These are phyloP conservation scores for Tanypteryx hageni DNA, from an alignment of 2,888 invertebrate genomes.

Conservation along the genomic window DNA sequence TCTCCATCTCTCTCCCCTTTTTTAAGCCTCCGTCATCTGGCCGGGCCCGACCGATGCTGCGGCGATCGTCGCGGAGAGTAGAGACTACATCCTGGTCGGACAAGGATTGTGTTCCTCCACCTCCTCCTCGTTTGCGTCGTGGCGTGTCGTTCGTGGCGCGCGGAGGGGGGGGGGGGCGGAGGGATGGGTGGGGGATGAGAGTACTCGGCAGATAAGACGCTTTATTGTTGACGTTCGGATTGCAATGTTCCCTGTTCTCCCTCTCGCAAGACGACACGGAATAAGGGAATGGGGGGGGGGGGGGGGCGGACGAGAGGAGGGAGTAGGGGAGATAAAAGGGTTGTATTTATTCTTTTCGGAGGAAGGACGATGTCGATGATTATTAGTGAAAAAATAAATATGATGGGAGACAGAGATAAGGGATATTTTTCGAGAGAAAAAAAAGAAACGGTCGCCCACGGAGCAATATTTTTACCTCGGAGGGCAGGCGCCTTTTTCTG, in stretches of 20 bases:
- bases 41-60: neutral
- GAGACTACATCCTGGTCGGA: neutral
- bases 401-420: conserved; percentile 38
- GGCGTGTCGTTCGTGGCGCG: neutral
- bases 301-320: neutral
- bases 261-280: neutral
- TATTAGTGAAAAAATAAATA: conserved; percentile 24
- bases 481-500: neutral
- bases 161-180: neutral
- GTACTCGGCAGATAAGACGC: conserved; percentile 9
- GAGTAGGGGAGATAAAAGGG: neutral
- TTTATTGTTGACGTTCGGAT: neutral
- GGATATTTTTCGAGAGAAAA: neutral
- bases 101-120: neutral
- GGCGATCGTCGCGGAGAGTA: neutral
- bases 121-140: neutral
- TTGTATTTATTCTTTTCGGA: neutral
- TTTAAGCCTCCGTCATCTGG: conserved; percentile 13
- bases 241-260: neutral
- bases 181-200: neutral
- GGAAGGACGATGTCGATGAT: conserved; percentile 12
- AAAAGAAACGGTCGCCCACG: neutral
- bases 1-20: neutral
- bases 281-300: neutral
- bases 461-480: neutral